Base-by-base conservation (phyloP, 2,888 invertebrate genomes). In the Thalpophila matura region DNA sequence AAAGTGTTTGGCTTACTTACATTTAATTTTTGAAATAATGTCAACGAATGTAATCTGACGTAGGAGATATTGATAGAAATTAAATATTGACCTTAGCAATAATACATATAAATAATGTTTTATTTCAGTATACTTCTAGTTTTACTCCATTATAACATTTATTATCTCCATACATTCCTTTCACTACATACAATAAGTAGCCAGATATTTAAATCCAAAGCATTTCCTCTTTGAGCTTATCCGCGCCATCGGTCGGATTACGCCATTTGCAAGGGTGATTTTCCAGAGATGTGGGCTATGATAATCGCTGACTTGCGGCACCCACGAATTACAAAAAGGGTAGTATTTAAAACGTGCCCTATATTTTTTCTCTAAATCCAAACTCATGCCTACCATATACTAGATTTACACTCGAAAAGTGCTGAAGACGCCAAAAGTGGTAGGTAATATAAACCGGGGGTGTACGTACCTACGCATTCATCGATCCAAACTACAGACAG, bases 1-100 rank as follows among this genome's bases (percentile, higher is more conserved):
- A 86, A 87, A 87, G 85, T 85, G 89, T 93, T 93, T 94, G 92
- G 93, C 94, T 95, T 94, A 92, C 92, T 91, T 93, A 92, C 89
- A 90, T 91, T 92, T 92, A 91, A 92, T 91, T 93, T 92, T 90
- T 89, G 90, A 90, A 91, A 93, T 88, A 90, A 89, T 92, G 95
- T 95, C 95, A 95, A 95, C 95, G 95, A 95, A 95, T 95, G 94
- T 95, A 95, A 95, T 95, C 95, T 93, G 95, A 92, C 84, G 94
- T 95, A 95, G 95, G 93, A 83, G 91, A 92, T 94, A 94, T 91
- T 91, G 89, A 93, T 91, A 94, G 93, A 92, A 93, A 94, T 94
- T 95, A 95, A 95, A 95, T 95, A 95, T 93, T 92, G 92, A 93
- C 91, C 93, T 94, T 95, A 95, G 95, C 95, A 95, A 95, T 95